phyloP scores from a whole-genome alignment of 2,797 vertebrate genomes.

The Microcaecilia unicolor region DNA sequence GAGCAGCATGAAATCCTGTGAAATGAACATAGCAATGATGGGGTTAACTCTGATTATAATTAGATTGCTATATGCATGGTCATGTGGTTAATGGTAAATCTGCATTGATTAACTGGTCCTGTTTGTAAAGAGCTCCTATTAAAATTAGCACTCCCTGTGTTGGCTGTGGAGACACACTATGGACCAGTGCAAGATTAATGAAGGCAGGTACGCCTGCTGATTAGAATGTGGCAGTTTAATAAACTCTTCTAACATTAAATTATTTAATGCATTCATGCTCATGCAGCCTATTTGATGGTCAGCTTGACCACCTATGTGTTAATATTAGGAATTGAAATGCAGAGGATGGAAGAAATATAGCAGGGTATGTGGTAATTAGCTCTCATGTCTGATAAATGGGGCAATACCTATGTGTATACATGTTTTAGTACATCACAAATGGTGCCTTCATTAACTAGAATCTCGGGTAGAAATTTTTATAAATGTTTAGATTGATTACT shows the following conservation, averaged over 20 bases:
- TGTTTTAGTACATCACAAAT: slow-evolving; percentile 82
- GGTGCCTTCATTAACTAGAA: slow-evolving; percentile 80
- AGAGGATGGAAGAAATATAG: slow-evolving; percentile 83
- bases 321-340: slow-evolving; percentile 92
- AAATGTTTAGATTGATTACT: slow-evolving; percentile 67
- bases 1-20: slow-evolving; percentile 39
- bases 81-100: slow-evolving; percentile 92
- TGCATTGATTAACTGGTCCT: slow-evolving; percentile 96
- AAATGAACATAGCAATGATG: slow-evolving; percentile 49
- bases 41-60: slow-evolving; percentile 73
- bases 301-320: slow-evolving; percentile 87
- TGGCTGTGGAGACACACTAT: slow-evolving; percentile 71
- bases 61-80: slow-evolving; percentile 66
- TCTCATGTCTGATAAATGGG: slow-evolving; percentile 96
- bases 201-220: slow-evolving; percentile 74
- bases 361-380: slow-evolving; percentile 90
- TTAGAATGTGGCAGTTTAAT: slow-evolving; percentile 85
- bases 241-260: slow-evolving; percentile 88
- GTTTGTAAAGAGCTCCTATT: slow-evolving; percentile 92
- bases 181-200: slow-evolving; percentile 77
- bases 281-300: slow-evolving; percentile 84
- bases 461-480: slow-evolving; percentile 71
- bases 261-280: slow-evolving; percentile 98
- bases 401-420: slow-evolving; percentile 94
- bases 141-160: slow-evolving; percentile 76